Conservation (phyloP, 1,140 invertebrate species). For the Drosophila biarmipes region DNA sequence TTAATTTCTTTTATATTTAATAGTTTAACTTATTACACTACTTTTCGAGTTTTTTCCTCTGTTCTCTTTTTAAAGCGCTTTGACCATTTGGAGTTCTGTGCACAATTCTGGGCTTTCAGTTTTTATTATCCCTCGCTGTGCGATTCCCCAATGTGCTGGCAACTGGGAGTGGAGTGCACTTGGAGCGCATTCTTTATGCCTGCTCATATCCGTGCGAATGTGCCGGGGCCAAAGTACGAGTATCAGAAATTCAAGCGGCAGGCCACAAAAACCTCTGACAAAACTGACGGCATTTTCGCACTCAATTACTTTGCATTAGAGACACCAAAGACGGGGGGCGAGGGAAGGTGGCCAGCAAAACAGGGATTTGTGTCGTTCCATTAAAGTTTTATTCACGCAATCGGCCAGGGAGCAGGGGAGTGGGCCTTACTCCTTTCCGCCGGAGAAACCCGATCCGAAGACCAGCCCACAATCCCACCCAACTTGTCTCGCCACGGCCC, state of each 20-base stretch:
- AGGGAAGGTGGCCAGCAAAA: conserved; percentile 21
- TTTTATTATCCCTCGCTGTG: conserved; percentile 16
- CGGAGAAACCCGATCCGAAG: conserved; percentile 21
- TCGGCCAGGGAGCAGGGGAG: conserved; percentile 44
- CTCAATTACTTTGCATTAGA: conserved; percentile 85
- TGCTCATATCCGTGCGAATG: conserved; percentile 45
- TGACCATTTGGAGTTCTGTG: conserved; percentile 43
- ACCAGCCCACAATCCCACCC: conserved; percentile 3
- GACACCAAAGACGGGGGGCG: conserved; percentile 46
- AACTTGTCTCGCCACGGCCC: conserved; percentile 44
- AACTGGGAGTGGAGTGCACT: conserved; percentile 53
- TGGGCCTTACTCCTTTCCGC: conserved; percentile 59
- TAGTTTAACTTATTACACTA: background rate
- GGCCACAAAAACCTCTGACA: conserved; percentile 50
- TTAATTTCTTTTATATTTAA: too few species aligned
- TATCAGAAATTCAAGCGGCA: conserved; percentile 53
- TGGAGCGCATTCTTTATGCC: conserved; percentile 50
- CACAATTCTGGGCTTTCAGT: background rate
- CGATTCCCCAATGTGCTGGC: conserved; percentile 20
- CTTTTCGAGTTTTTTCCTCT: background rate
- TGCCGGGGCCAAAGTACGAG: conserved; percentile 44
- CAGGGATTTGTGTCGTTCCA: conserved; percentile 84
- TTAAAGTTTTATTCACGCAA: conserved; percentile 84
- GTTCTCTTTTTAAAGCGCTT: conserved; percentile 48
- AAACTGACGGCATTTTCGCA: conserved; percentile 83